Base-by-base conservation (phyloP, 2,888 invertebrate species). In the Calameuta idolon region DNA sequence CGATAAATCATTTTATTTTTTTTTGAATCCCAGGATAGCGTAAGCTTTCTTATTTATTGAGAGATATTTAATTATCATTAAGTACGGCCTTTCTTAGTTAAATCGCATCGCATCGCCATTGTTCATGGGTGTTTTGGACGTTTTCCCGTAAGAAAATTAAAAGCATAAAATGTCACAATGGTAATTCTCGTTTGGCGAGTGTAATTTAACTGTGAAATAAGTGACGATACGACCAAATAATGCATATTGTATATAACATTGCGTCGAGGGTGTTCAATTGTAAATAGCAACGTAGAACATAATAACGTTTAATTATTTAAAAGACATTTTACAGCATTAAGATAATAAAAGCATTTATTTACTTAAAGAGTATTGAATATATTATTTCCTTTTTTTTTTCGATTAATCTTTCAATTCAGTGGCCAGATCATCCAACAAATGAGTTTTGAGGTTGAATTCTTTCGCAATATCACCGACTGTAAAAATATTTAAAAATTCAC, bases 181-280 rank as follows among this genome's bases (percentile, higher is more conserved):
- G 55, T 23, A 55, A 23, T 71, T 34, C 31, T 71, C 71, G 23
- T 71, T 71, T 31, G 33, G 34, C 71, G 74, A 33, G 74, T 33
- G 37, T 34, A 74, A 40, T 37, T 34, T 34, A 34, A 74, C 34
- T 40, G 30, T 34, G 34, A 34, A 40, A 40, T 34, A 34, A 76
- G 74, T 73, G 69, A 77, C 35, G 69, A 74, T 33, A 31, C 76
- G 79, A 84, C 82, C 84, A 82, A 84, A 84, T 82, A 79, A 81
- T 83, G 77, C 76, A 79, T 80, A 76, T 76, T 85, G 84, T 84
- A 82, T 75, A 83, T 84, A 84, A 82, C 68, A 75, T 79, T 68
- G 76, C 77, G 74, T 79, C 34, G 74, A 71, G 77, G 76, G 75
- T 80, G 78, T 81, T 74, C 75, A 75, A 79, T 81, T 83, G 84